Evolutionary conservation across 1,140 invertebrate species (phyloP), one percentile per base, ranked within the genome.

Genomic region (Zaprionus taronus): DNA sequence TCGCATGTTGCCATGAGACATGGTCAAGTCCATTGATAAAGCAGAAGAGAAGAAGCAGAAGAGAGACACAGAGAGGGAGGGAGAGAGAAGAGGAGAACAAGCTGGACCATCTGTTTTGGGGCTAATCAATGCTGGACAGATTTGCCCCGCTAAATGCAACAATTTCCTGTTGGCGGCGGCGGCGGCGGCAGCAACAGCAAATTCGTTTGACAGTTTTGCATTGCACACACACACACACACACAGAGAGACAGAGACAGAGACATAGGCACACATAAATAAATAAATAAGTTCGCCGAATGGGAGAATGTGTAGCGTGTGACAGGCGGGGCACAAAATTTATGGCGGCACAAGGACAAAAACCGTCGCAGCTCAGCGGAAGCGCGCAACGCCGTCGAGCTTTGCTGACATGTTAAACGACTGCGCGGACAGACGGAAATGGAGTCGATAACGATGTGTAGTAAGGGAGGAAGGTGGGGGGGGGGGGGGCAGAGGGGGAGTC

Each of bases 391-490:
- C 47, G 47, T 9, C n/a, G 47, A 72, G 56, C 84, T 56, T 69
- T 73, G 71, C 78, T 84, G 85, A 89, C 81, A 89, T 89, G 85
- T 81, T 89, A 89, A 89, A 90, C 84, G 85, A 84, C 81, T 90
- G 79, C 66, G 31, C 17, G 28, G 60, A 53, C 15, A 17, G 36
- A 26, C 24, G 26, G 26, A 20, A 12, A 62, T 28, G 51, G 34
- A 31, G 68, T 44, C n/a, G 26, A 34, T n/a, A 31, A 15, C 24
- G 62, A 58, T 24, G 38, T 24, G 41, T 38, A 34, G 15, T n/a
- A 15, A 22, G 22, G 14, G 24, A 17, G n/a, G 14, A 15, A 57
- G 7, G 58, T 31, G 51, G 17, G 20, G 28, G 38, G 36, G 11
- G 14, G 44, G 22, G 7, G n/a, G n/a, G n/a, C n/a, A n/a, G 2